Base-by-base conservation (phyloP, 2,113 vertebrate species). In the Burhinus bistriatus region DNA sequence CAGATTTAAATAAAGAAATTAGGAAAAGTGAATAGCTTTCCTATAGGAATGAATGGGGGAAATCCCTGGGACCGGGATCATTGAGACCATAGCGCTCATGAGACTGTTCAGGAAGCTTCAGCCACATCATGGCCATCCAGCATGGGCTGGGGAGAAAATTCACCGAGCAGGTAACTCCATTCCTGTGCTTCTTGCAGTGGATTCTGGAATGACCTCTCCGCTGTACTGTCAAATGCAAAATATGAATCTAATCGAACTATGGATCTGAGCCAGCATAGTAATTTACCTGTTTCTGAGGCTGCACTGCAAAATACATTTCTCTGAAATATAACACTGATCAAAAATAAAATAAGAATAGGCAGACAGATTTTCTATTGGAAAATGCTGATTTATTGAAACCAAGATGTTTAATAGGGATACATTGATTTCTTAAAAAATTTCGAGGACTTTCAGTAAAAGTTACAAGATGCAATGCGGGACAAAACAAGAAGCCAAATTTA, bases 271-370 rank as follows among this genome's bases (percentile, higher is more conserved):
- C 95, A 97, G 94, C 89, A 40, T 3, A 61, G 87, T 93, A 95
- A 96, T 97, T 93, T 85, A 95, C 95, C 81, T 96, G 94, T 65
- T 95, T 89, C 94, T 93, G 58, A 82, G 70, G 57, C 84, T 93
- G 85, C 45, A 38, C 51, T 82, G 85, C 80, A 75, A 96, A 95
- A 92, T 59, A 84, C 83, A 75, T 97, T 95, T 36, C 65, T 92
- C 92, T 97, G 96, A 96, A 96, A 96, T 96, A 95, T 72, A 97
- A 94, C 79, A 57, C 90, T 92, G 90, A 92, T 90, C 93, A 93
- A 94, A 94, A 96, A 91, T 88, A 94, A 96, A 97, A 87, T 93
- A 96, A 95, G 93, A 97, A 97, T 92, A 94, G 87, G 93, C 82
- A 96, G 92, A 91, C 73, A 93, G 93, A 77, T 92, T 86, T 92